Percentiles rank a stretch among this genome's conserved stretches.
Conservation (phyloP, 2,888 invertebrate species). For the Rhamphomyia laevipes region DNA sequence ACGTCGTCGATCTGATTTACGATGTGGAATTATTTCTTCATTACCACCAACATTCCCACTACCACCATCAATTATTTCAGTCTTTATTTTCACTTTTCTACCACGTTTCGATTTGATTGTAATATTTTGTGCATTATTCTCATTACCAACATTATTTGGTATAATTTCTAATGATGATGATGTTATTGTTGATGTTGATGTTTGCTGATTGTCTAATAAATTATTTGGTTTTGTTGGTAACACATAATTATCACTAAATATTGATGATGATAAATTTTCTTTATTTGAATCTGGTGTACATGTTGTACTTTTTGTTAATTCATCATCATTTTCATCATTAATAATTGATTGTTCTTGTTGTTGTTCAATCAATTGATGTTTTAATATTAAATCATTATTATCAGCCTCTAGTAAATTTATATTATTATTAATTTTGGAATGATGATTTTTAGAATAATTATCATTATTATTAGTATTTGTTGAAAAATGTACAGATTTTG, state of each 20-base stretch:
- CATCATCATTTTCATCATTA: background rate
- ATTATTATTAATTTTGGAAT: too few relatives aligned
- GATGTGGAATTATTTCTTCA: conserved; percentile 16
- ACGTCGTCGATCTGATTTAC: conserved; percentile 35
- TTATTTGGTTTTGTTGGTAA: background rate
- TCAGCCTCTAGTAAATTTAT: too few relatives aligned
- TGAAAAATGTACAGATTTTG: background rate
- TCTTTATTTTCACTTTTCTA: conserved; percentile 1
- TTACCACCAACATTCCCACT: background rate
- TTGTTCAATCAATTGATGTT: background rate
- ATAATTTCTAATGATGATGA: conserved; percentile 1
- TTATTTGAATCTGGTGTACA: background rate
- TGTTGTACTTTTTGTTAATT: background rate
- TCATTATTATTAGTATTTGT: background rate
- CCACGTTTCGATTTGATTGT: conserved; percentile 1
- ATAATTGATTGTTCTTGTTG: too few relatives aligned
- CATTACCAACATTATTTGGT: background rate
- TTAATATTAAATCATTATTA: too few relatives aligned
- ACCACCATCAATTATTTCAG: background rate
- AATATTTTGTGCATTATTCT: background rate
- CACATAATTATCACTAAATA: background rate
- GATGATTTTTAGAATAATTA: too few relatives aligned
- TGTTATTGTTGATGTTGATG: background rate
- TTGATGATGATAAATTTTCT: background rate
- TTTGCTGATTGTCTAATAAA: background rate